These are phyloP conservation scores for Tipula confusa DNA, from an alignment of 2,888 invertebrate species.

Conservation along the genomic window DNA sequence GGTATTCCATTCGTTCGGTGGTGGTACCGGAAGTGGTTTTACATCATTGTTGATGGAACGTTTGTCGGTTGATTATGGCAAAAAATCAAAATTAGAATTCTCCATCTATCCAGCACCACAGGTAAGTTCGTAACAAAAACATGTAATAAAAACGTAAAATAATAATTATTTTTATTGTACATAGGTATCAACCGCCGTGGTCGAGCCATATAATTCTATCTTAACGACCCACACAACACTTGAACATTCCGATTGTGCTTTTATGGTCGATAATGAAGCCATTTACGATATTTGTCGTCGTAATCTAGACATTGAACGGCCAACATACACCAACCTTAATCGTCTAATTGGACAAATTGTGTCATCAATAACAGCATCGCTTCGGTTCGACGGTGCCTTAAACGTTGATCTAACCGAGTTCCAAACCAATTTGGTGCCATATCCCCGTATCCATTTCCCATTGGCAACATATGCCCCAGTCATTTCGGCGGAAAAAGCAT, in stretches of 20 bases:
- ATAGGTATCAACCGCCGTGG: constrained; percentile 63
- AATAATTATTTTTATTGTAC: neutral
- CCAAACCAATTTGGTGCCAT: constrained; percentile 90
- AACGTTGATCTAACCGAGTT: constrained; percentile 93
- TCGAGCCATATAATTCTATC: constrained; percentile 89
- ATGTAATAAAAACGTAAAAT: neutral
- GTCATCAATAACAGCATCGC: constrained; percentile 87
- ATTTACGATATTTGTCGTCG: constrained; percentile 85
- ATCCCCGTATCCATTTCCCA: constrained; percentile 93
- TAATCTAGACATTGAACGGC: constrained; percentile 79
- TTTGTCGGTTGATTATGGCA: constrained; percentile 87
- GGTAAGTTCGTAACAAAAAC: constrained; percentile 49
- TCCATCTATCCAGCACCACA: constrained; percentile 93
- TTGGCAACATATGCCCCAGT: constrained; percentile 87
- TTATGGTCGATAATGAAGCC: constrained; percentile 87
- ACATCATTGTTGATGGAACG: constrained; percentile 89
- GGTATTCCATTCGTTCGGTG: constrained; percentile 89
- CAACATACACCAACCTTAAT: constrained; percentile 83
- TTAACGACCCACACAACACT: constrained; percentile 86
- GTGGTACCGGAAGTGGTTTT: constrained; percentile 89
- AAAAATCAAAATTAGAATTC: constrained; percentile 90
- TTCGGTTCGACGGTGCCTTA: constrained; percentile 86
- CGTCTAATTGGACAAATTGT: constrained; percentile 84
- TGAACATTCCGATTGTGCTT: constrained; percentile 83
- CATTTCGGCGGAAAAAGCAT: constrained; percentile 88